phyloP scores from a whole-genome alignment of 2,797 vertebrate species.

The Gadopsis marmoratus region DNA sequence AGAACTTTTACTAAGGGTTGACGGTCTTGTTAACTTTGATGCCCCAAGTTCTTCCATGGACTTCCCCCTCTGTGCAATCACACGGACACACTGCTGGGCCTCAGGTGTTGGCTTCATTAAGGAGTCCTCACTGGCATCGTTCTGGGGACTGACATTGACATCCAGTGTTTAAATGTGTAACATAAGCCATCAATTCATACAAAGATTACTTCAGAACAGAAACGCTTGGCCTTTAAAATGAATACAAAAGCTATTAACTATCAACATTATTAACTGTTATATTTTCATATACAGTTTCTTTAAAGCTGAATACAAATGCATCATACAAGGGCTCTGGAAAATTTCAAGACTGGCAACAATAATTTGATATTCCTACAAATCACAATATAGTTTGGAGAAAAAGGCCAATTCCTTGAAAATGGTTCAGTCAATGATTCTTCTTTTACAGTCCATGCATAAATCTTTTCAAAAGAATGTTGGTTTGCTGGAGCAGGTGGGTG shows the following conservation, averaged over 20 bases:
- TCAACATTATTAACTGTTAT: background rate
- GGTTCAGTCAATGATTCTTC: slow-evolving; percentile 36
- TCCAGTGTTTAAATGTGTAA: slow-evolving; percentile 16
- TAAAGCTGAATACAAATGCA: background rate
- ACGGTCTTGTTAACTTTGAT: slow-evolving; percentile 60
- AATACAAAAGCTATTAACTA: background rate
- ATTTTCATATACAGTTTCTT: background rate
- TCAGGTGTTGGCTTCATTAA: slow-evolving; percentile 35
- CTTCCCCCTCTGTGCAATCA: slow-evolving; percentile 81
- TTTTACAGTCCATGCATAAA: slow-evolving; percentile 28
- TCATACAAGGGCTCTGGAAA: background rate
- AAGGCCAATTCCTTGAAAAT: slow-evolving; percentile 28
- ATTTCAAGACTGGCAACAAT: background rate
- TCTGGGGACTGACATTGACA: slow-evolving; percentile 71
- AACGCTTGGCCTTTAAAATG: background rate
- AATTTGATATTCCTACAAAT: slow-evolving; percentile 17
- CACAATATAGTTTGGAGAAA: slow-evolving; percentile 21
- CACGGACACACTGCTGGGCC: slow-evolving; percentile 62
- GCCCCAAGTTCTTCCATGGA: slow-evolving; percentile 86
- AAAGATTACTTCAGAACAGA: slow-evolving; percentile 10
- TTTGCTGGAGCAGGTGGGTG: slow-evolving; percentile 57
- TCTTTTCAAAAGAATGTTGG: slow-evolving; percentile 59
- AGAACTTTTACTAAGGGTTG: slow-evolving; percentile 83
- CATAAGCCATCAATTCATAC: background rate
- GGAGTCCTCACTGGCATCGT: slow-evolving; percentile 38